phyloP scores from a whole-genome alignment of 1,140 invertebrate genomes.

The Panonychus citri region DNA sequence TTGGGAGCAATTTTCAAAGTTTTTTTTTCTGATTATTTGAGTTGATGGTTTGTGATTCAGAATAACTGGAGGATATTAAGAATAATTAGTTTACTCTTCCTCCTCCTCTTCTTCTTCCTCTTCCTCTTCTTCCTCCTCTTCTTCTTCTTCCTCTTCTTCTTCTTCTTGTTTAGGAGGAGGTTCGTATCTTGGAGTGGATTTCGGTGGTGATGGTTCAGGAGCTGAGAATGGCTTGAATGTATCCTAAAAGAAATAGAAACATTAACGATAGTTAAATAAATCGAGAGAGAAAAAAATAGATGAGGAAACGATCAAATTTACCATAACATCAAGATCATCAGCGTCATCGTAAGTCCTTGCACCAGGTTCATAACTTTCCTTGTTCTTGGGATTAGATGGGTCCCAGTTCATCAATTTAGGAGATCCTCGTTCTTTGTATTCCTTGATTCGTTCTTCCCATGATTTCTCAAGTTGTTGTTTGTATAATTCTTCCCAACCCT shows the following conservation, averaged over 20 bases:
- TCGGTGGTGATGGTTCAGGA: not conserved
- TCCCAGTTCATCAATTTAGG: constrained; percentile 15
- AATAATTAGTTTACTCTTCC: not conserved
- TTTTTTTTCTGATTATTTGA: too few relatives aligned
- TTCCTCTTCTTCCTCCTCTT: constrained; percentile 1
- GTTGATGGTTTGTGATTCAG: too few relatives aligned
- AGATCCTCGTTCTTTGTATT: constrained; percentile 15
- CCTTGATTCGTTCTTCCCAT: constrained; percentile 16
- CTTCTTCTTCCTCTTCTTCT: not conserved
- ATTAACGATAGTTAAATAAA: too few relatives aligned
- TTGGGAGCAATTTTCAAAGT: too few relatives aligned
- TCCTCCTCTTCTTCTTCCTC: not conserved
- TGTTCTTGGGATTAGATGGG: constrained; percentile 14
- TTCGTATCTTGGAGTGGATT: not conserved
- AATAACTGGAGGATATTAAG: too few relatives aligned
- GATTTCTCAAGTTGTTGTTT: constrained; percentile 11
- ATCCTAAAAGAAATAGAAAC: not conserved
- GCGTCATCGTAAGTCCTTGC: constrained; percentile 10
- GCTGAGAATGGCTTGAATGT: not conserved
- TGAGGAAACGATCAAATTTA: too few relatives aligned
- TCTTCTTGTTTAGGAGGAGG: not conserved
- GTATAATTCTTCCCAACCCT: constrained; percentile 15
- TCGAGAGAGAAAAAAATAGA: too few relatives aligned
- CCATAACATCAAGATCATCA: constrained; percentile 10
- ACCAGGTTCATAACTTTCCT: constrained; percentile 13